phyloP scores from a whole-genome alignment of 1,140 invertebrate species.

The Aphis gossypii region DNA sequence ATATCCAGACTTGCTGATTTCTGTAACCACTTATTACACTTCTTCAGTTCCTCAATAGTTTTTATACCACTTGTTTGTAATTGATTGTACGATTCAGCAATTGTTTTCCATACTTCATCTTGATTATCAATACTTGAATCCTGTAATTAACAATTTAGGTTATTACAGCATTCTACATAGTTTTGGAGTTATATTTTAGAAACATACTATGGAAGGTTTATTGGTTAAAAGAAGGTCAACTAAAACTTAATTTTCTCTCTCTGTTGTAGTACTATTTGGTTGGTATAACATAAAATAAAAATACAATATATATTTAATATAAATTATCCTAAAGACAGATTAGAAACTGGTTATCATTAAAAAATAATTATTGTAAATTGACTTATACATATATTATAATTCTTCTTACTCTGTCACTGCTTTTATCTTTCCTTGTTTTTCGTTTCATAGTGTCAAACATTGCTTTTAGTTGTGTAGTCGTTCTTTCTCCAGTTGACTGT shows the following conservation, averaged over 20 bases:
- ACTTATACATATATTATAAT: no score
- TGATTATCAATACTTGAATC: background rate
- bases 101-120: background rate
- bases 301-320: background rate
- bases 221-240: background rate
- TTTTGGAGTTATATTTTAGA: background rate
- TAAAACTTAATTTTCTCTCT: background rate
- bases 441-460: background rate
- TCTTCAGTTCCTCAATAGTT: background rate
- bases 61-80: background rate
- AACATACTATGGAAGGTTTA: background rate
- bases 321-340: background rate
- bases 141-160: background rate
- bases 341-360: background rate
- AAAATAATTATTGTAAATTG: no score
- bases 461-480: background rate
- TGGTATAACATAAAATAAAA: background rate
- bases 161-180: background rate
- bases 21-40: background rate
- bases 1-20: background rate
- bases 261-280: background rate
- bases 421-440: background rate
- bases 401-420: background rate
- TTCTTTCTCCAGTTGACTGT: background rate
- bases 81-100: background rate